Conservation (phyloP, 2,797 vertebrate species). For the Bothrops alternatus region DNA sequence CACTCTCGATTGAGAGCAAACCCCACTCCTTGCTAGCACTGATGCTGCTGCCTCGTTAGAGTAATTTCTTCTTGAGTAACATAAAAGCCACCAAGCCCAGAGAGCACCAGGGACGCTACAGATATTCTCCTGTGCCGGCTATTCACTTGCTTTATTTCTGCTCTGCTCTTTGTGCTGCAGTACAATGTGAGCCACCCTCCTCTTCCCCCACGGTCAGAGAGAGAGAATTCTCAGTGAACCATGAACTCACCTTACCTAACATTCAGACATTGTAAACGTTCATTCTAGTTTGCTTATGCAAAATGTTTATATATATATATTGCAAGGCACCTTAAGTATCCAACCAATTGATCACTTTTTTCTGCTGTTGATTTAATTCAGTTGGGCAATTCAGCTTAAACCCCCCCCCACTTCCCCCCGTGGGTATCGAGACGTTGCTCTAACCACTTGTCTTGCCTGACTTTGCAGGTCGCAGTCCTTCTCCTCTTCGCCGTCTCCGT, state of each 20-base stretch:
- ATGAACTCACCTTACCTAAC: background rate
- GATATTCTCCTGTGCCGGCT: background rate
- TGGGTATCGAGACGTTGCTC: background rate
- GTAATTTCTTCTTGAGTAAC: too few relatives aligned
- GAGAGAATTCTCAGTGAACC: too few relatives aligned
- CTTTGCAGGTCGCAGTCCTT: conserved; percentile 81
- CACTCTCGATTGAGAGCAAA: background rate
- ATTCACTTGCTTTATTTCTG: background rate
- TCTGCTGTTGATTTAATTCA: background rate
- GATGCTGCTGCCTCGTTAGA: background rate
- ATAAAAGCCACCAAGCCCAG: background rate
- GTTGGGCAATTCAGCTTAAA: too few relatives aligned
- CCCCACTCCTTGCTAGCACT: background rate
- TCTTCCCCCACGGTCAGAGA: background rate
- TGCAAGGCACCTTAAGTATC: too few relatives aligned
- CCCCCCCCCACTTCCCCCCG: background rate
- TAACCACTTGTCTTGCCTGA: background rate
- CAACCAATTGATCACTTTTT: background rate
- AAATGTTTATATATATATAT: background rate
- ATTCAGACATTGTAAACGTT: background rate
- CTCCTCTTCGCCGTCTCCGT: conserved; percentile 90
- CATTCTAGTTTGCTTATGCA: background rate
- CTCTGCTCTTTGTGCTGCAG: background rate
- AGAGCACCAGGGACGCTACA: background rate
- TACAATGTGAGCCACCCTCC: background rate